These are phyloP conservation scores for Eospalax fontanierii DNA, from an alignment of 2,797 vertebrate species.

Conservation along the genomic window DNA sequence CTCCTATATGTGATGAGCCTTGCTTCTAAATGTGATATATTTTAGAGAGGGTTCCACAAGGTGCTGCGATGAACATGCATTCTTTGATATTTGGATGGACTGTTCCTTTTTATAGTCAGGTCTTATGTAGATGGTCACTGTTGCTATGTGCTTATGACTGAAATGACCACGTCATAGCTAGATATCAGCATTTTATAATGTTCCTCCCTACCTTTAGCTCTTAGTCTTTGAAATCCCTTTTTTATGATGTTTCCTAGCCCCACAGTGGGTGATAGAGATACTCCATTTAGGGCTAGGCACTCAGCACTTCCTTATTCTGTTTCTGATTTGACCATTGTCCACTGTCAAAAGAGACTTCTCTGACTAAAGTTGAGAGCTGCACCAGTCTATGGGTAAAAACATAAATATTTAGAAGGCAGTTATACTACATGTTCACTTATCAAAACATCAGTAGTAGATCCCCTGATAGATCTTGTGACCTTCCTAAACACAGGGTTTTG, in stretches of 20 bases:
- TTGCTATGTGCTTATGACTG: neutral
- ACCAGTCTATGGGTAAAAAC: neutral
- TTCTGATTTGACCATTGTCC: neutral
- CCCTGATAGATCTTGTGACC: neutral
- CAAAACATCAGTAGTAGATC: neutral
- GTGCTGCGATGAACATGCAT: neutral
- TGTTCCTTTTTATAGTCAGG: neutral
- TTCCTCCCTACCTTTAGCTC: neutral
- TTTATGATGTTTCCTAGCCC: neutral
- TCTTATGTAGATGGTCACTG: neutral
- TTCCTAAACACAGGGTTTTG: neutral
- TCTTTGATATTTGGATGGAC: neutral
- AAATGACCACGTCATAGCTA: neutral
- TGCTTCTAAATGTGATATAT: neutral
- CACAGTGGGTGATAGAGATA: neutral
- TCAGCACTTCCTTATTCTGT: neutral
- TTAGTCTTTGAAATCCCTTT: neutral
- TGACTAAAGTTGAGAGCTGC: neutral
- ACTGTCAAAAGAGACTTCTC: neutral
- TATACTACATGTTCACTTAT: neutral
- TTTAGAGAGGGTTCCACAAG: neutral
- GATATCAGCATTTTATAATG: neutral
- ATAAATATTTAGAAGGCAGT: neutral
- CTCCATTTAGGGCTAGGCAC: neutral
- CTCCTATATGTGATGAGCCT: neutral